Conservation (phyloP, 2,797 vertebrate species). For the Simalia tracyae region DNA sequence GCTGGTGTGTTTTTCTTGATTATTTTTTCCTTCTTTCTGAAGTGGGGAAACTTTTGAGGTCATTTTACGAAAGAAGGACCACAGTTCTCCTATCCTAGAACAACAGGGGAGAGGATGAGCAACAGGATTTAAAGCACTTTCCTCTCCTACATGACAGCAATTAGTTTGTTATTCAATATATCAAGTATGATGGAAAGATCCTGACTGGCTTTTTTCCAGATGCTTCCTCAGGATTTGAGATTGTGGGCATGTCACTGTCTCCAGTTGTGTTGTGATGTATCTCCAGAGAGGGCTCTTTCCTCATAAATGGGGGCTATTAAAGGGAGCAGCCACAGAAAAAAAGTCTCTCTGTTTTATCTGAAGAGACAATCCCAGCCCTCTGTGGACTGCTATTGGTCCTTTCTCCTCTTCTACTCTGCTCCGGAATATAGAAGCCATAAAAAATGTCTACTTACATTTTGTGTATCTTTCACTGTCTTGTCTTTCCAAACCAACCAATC, state of each 20-base stretch:
- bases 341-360: background rate
- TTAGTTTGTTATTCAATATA: background rate
- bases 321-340: background rate
- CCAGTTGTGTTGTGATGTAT: background rate
- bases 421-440: background rate
- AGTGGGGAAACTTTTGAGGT: background rate
- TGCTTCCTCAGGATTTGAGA: background rate
- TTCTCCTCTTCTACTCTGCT: background rate
- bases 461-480: background rate
- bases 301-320: background rate
- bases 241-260: background rate
- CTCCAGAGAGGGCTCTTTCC: background rate
- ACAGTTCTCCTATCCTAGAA: background rate
- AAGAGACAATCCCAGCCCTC: background rate
- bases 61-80: background rate
- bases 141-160: background rate
- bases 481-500: background rate
- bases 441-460: background rate
- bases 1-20: background rate
- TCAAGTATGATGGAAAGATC: background rate
- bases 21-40: background rate
- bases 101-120: background rate
- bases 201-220: background rate
- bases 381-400: background rate
- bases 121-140: background rate